Evolutionary conservation across 2,113 vertebrate genomes (phyloP).

Genomic region (Misgurnus anguillicaudatus): DNA sequence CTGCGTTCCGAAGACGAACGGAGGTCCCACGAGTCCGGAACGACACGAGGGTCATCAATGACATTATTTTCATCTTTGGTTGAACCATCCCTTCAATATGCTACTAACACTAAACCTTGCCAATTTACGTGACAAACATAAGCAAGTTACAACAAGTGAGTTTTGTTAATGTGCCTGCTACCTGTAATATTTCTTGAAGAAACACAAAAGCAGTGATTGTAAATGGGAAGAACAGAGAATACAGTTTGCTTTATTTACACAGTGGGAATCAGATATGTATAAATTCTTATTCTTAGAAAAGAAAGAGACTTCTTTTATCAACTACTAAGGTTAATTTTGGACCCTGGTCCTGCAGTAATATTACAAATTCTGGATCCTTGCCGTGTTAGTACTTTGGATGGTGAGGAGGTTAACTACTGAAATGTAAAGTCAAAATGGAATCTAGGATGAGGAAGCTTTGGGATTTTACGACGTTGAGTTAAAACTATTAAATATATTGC

Average conservation of each 20-base stretch:
- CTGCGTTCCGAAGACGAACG: no score
- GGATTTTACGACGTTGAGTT: neutral
- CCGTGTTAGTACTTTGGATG: neutral
- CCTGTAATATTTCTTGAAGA: constrained; percentile 11
- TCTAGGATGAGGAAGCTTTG: neutral
- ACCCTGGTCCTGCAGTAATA: neutral
- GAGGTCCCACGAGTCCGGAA: no score
- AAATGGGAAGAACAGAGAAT: neutral
- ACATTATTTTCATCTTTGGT: no score
- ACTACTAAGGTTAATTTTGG: no score
- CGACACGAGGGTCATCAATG: no score
- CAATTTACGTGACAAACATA: neutral
- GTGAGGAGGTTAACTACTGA: neutral
- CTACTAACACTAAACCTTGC: neutral
- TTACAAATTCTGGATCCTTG: neutral
- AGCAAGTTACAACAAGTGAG: neutral
- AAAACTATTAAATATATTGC: neutral
- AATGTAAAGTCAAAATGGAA: no score
- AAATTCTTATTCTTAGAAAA: neutral
- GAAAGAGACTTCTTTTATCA: neutral
- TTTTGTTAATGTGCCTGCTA: neutral
- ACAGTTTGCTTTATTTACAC: neutral
- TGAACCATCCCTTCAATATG: no score
- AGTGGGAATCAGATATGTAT: neutral
- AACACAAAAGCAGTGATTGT: constrained; percentile 11